Evolutionary conservation across 2,113 vertebrate genomes (phyloP).

Genomic region (Lepus europaeus): DNA sequence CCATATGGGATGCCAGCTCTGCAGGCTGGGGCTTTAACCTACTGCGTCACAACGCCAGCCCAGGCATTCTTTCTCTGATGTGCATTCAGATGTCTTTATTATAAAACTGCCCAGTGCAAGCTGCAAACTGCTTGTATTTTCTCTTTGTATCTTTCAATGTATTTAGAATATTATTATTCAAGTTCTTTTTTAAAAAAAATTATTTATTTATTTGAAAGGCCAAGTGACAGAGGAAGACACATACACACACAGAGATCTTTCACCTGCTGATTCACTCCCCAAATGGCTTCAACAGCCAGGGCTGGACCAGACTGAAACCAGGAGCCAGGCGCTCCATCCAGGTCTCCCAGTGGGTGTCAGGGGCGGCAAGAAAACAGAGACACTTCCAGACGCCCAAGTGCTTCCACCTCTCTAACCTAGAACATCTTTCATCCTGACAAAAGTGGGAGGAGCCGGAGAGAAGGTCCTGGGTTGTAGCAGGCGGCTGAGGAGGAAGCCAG

Average conservation of each 20-base stretch:
- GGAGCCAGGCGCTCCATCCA: too few relatives aligned
- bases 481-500: conserved; percentile 1
- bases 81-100: conserved; percentile 62
- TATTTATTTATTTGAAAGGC: too few relatives aligned
- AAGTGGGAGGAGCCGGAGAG: conserved; percentile 85
- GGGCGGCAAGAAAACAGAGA: conserved; percentile 65
- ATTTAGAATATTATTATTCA: conserved; percentile 57
- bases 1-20: too few relatives aligned
- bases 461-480: background rate
- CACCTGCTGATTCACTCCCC: too few relatives aligned
- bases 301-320: too few relatives aligned
- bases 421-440: conserved; percentile 85
- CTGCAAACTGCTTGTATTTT: conserved; percentile 44
- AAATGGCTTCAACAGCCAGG: too few relatives aligned
- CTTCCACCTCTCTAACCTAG: conserved; percentile 82
- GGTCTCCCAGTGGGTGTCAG: too few relatives aligned
- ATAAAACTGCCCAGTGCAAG: conserved; percentile 13
- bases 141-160: conserved; percentile 45
- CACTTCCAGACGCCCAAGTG: conserved; percentile 78
- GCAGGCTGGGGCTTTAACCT: too few relatives aligned
- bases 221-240: too few relatives aligned
- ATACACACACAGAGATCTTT: too few relatives aligned
- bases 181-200: background rate
- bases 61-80: conserved; percentile 27
- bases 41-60: too few relatives aligned